Evolutionary conservation across 2,113 vertebrate species (phyloP).

Genomic region (Willisornis vidua): DNA sequence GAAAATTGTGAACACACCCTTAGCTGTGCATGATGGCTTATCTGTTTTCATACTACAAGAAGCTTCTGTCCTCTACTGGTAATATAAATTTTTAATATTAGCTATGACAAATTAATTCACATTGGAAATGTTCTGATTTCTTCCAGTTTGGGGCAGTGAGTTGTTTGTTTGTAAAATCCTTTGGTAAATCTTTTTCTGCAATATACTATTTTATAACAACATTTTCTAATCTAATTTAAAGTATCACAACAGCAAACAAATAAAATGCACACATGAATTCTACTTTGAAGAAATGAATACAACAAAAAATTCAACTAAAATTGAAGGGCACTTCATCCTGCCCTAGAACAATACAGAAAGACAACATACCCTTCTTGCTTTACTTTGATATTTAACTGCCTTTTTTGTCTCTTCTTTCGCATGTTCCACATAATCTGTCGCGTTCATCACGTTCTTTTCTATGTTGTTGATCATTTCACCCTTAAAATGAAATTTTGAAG

Average conservation of each 20-base stretch:
- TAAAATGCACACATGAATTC: not conserved
- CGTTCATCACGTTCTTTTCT: constrained; percentile 88
- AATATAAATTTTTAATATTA: not conserved
- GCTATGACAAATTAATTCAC: not conserved
- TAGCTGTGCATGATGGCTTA: not conserved
- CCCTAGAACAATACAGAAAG: not conserved
- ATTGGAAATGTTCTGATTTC: not conserved
- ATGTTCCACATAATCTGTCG: constrained; percentile 84
- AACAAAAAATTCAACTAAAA: not conserved
- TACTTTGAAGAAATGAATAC: not conserved
- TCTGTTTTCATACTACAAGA: not conserved
- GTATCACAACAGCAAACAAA: not conserved
- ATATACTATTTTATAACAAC: not conserved
- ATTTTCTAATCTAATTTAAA: not conserved
- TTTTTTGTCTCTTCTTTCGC: constrained; percentile 95
- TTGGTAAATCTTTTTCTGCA: not conserved
- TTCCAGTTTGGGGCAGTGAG: not conserved
- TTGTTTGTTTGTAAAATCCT: not conserved
- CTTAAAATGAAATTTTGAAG: constrained; percentile 66
- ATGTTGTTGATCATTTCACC: constrained; percentile 97
- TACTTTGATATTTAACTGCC: constrained; percentile 90
- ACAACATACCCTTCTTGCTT: constrained; percentile 86
- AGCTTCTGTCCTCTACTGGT: not conserved
- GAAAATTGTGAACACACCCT: not conserved
- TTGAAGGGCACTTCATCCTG: not conserved